Percentiles rank a stretch among this genome's conserved stretches.
Evolutionary conservation across 2,888 invertebrate genomes (phyloP).

Genomic region (Pseudococcus jackbeardsleyi): DNA sequence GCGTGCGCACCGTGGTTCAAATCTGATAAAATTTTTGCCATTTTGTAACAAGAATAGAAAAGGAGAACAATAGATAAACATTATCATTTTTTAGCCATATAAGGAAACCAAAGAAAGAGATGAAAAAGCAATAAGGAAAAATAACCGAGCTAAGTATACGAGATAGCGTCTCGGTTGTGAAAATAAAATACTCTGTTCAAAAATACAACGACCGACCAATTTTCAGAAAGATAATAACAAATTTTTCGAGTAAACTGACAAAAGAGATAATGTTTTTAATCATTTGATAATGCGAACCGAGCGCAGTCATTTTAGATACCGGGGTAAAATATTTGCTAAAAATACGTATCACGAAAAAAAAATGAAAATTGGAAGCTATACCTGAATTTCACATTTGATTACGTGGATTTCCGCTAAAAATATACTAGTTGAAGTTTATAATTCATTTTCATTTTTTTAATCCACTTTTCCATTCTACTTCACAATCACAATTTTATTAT

Average conservation of each 20-base stretch:
- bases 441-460: too few relatives aligned
- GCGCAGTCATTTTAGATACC: background rate
- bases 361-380: background rate
- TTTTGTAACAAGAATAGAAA: background rate
- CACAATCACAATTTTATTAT: too few relatives aligned
- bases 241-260: conserved; percentile 9
- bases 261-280: background rate
- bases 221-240: background rate
- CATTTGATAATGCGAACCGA: background rate
- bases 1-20: background rate
- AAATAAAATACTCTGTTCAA: background rate
- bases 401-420: background rate
- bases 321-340: background rate
- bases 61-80: conserved; percentile 17
- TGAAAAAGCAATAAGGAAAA: conserved; percentile 28
- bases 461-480: too few relatives aligned
- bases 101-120: conserved; percentile 15
- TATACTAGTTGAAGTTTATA: too few relatives aligned
- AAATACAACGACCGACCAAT: background rate
- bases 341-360: background rate
- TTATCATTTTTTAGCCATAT: conserved; percentile 19
- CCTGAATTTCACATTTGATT: background rate
- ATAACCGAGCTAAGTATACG: background rate
- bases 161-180: background rate
- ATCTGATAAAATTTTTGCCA: conserved; percentile 16